Evolutionary conservation across 2,888 invertebrate genomes (phyloP), one percentile per base, ranked within the genome.

Genomic region (Glomeris marginata): DNA sequence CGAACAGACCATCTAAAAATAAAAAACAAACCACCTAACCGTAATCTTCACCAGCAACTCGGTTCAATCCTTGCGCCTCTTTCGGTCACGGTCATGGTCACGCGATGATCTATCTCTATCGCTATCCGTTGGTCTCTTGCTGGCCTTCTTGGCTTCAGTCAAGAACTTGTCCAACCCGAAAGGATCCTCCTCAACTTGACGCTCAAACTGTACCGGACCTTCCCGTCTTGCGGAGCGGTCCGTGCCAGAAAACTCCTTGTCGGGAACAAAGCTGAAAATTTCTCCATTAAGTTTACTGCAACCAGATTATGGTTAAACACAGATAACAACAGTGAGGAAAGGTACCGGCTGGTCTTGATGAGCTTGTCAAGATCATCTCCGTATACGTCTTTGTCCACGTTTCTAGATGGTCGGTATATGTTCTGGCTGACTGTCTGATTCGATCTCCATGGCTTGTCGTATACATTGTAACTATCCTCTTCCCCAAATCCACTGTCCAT

Each of bases 91-190:
- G 13, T 56, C 57, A 34, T 54, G 47, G 37, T 56, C 56, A 13
- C 53, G 47, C 8, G 38, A 34, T 3, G 38, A 53, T 13, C 56
- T 43, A 2, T 47, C 42, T 28, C 56, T 41, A 15, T 59, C 57
- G 13, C 54, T 54, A n/a, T 59, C 60, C 10, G 56, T 53, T 8
- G 58, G 56, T 50, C 65, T 67, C 61, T 78, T 77, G 62, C 78
- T 80, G 0, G 80, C 86, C 53, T 86, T 80, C 66, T 97, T 97
- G 50, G 94, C 95, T 67, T 92, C 88, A 59, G 85, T 86, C 77
- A 99, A 84, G 77, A 98, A 94, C 72, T 91, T 88, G 73, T 94
- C 94, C 62, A 98, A 74, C 66, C 95, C 97, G 70, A 99, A 99
- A 55, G 95, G 92, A 79, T 99, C 98, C 52, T 77, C 77, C 54